These are phyloP conservation scores for Tortrix viridana DNA, from an alignment of 2,888 invertebrate species.

Conservation along the genomic window DNA sequence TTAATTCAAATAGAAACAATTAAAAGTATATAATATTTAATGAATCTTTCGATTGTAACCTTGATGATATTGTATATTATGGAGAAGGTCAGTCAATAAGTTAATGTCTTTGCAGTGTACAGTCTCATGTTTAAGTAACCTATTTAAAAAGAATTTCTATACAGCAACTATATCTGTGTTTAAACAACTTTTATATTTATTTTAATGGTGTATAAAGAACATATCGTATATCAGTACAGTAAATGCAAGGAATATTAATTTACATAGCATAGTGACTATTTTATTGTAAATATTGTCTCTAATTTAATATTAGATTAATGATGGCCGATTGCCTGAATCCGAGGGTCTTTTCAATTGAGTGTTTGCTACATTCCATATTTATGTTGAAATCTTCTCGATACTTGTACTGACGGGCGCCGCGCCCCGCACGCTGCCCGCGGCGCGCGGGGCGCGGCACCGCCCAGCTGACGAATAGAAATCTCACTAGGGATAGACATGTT, in stretches of 20 bases:
- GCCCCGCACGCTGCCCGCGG: slow-evolving; percentile 35
- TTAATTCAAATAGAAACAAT: slow-evolving; percentile 81
- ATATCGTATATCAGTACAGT: slow-evolving; percentile 81
- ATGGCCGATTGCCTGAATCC: slow-evolving; percentile 72
- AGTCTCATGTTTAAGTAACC: slow-evolving; percentile 76
- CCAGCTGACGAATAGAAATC: slow-evolving; percentile 65
- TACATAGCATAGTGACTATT: slow-evolving; percentile 80
- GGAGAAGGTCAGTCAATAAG: slow-evolving; percentile 69
- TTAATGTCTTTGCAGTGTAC: slow-evolving; percentile 75
- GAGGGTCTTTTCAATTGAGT: slow-evolving; percentile 81
- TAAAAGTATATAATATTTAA: slow-evolving; percentile 80
- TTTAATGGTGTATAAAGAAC: slow-evolving; percentile 64
- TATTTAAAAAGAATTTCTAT: slow-evolving; percentile 77
- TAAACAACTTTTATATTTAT: slow-evolving; percentile 84
- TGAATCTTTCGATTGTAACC: slow-evolving; percentile 76
- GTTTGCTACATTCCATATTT: slow-evolving; percentile 84
- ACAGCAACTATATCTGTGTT: slow-evolving; percentile 79
- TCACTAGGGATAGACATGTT: slow-evolving; percentile 74
- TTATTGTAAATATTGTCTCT: slow-evolving; percentile 82
- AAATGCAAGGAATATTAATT: slow-evolving; percentile 77
- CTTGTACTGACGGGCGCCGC: slow-evolving; percentile 61
- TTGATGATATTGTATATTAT: slow-evolving; percentile 72
- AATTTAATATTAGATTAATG: slow-evolving; percentile 79
- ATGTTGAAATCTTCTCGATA: slow-evolving; percentile 81
- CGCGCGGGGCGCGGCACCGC: slow-evolving; percentile 10